phyloP scores from a whole-genome alignment of 2,113 vertebrate genomes.

The Oreotragus oreotragus region DNA sequence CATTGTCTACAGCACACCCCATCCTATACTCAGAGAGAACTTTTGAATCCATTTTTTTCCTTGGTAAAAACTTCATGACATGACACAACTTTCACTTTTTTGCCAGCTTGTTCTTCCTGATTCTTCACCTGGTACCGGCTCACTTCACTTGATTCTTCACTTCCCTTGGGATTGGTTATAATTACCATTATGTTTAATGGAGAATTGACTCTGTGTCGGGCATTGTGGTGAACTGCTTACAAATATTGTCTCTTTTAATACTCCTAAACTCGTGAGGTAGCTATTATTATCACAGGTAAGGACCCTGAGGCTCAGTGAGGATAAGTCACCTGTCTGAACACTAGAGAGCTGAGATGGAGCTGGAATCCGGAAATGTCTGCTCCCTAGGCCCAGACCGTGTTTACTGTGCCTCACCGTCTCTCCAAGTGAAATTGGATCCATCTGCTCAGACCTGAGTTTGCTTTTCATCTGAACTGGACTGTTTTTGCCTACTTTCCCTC shows the following conservation, averaged over 20 bases:
- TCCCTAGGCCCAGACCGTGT: too few relatives aligned
- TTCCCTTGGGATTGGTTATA: neutral
- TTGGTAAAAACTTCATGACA: neutral
- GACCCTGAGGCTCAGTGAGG: neutral
- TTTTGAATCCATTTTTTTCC: neutral
- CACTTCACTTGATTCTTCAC: neutral
- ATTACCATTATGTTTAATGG: neutral
- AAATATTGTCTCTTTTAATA: neutral
- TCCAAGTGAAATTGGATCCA: neutral
- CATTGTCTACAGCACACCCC: neutral
- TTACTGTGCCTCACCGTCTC: accelerated
- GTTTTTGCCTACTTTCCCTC: neutral
- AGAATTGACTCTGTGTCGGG: neutral
- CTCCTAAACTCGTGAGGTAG: neutral
- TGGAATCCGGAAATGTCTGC: neutral
- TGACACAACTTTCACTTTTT: neutral
- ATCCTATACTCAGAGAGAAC: neutral
- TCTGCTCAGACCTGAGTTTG: neutral
- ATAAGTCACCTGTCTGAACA: neutral
- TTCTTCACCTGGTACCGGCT: neutral
- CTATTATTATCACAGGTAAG: neutral
- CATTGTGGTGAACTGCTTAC: neutral
- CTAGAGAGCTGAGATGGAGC: neutral
- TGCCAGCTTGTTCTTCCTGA: neutral
- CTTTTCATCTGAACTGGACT: neutral